These are phyloP conservation scores for Petrocephalus sullivani DNA, from an alignment of 2,797 vertebrate species.

Conservation along the genomic window DNA sequence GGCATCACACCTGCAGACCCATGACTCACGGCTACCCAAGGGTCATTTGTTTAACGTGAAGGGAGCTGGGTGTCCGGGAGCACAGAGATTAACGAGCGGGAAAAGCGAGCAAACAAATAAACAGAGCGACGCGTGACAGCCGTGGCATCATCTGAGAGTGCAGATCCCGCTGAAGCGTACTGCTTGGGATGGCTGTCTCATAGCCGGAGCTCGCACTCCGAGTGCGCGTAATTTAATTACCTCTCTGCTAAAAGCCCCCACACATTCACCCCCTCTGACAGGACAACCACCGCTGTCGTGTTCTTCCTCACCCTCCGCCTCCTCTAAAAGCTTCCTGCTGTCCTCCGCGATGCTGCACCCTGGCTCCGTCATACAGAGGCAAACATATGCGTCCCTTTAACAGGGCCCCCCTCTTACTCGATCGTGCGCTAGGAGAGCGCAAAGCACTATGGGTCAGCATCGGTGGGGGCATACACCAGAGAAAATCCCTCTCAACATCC, in stretches of 20 bases:
- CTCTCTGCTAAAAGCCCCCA: slow-evolving; percentile 4
- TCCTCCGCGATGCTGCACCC: background rate
- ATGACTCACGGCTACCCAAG: background rate
- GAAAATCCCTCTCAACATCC: background rate
- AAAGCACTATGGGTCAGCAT: slow-evolving; percentile 6
- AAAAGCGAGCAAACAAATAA: background rate
- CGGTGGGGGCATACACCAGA: background rate
- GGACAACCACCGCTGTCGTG: background rate
- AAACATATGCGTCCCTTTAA: background rate
- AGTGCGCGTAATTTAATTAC: slow-evolving; percentile 14
- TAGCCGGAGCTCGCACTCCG: background rate
- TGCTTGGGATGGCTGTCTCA: background rate
- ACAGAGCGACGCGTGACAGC: background rate
- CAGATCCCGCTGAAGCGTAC: too few species aligned
- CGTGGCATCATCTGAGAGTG: background rate
- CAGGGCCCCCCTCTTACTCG: background rate
- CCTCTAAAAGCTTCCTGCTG: background rate
- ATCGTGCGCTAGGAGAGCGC: slow-evolving; percentile 20
- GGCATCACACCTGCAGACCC: background rate
- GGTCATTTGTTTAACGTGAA: background rate
- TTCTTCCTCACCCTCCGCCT: background rate
- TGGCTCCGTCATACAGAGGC: background rate
- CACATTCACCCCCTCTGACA: background rate
- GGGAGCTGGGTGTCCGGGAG: too few species aligned
- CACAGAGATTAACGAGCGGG: background rate